Evolutionary conservation across 2,113 vertebrate genomes (phyloP).

Genomic region (Platysteira castanea): DNA sequence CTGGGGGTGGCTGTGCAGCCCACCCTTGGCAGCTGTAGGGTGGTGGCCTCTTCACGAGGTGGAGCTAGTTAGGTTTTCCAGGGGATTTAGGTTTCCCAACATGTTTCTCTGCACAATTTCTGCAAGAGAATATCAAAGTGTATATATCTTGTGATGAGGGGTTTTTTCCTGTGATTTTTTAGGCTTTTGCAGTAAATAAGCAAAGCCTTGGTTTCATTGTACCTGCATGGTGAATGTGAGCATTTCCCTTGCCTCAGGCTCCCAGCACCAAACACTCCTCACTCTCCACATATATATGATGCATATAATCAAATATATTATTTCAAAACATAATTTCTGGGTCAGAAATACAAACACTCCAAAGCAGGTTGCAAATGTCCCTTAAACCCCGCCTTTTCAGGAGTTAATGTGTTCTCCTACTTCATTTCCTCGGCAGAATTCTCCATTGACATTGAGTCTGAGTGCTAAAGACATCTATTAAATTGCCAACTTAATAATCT

Average conservation of each 20-base stretch:
- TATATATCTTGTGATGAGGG: rapidly evolving
- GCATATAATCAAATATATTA: rapidly evolving
- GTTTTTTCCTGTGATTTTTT: neutral
- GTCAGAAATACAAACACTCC: neutral
- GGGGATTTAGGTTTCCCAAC: neutral
- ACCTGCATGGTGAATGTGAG: rapidly evolving
- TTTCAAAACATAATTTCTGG: neutral
- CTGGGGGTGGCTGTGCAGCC: neutral
- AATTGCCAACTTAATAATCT: neutral
- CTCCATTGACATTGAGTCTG: neutral
- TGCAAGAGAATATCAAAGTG: neutral
- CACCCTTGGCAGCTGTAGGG: neutral
- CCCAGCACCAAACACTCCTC: neutral
- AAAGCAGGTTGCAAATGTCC: neutral
- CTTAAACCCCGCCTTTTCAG: neutral
- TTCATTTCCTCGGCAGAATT: neutral
- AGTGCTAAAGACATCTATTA: neutral
- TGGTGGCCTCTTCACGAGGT: neutral
- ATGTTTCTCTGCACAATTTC: neutral
- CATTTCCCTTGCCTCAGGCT: neutral
- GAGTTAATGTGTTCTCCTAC: neutral
- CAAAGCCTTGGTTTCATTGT: neutral
- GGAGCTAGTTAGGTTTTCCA: neutral
- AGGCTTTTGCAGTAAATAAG: neutral
- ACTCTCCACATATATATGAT: rapidly evolving